Evolutionary conservation across 2,113 vertebrate species (phyloP).

Genomic region (Colistium nudipinnis): DNA sequence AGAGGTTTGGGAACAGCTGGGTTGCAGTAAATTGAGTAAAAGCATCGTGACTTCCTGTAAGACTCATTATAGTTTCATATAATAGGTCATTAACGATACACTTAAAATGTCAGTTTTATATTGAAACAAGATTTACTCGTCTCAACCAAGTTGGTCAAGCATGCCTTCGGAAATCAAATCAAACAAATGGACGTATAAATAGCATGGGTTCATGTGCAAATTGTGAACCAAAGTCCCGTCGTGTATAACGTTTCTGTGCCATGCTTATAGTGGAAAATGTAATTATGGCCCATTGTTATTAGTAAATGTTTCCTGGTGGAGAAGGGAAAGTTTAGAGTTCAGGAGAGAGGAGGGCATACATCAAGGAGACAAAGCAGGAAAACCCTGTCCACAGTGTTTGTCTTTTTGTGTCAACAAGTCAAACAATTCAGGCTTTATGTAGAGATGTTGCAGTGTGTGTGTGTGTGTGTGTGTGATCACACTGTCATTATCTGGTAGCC

Average conservation of each 20-base stretch:
- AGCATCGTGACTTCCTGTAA: neutral
- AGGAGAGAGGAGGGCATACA: neutral
- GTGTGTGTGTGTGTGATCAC: constrained; percentile 18
- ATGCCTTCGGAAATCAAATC: constrained; percentile 24
- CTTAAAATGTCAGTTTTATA: constrained; percentile 1
- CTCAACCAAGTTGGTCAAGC: constrained; percentile 3
- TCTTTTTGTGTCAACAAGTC: constrained; percentile 15
- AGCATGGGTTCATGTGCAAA: neutral
- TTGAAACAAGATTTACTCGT: constrained; percentile 11
- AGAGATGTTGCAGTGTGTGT: constrained; percentile 8
- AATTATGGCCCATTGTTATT: constrained; percentile 41
- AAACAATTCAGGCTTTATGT: constrained; percentile 39
- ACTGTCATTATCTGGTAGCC: constrained; percentile 30
- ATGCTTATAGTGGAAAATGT: constrained; percentile 21
- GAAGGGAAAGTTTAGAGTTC: constrained; percentile 7
- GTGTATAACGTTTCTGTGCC: constrained; percentile 39
- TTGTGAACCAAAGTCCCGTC: constrained; percentile 3
- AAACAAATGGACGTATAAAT: constrained; percentile 22
- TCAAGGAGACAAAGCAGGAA: neutral
- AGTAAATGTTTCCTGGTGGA: constrained; percentile 27
- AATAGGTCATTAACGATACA: constrained; percentile 21
- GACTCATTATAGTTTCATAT: neutral
- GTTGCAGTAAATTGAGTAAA: neutral
- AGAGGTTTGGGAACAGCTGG: neutral
- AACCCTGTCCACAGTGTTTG: constrained; percentile 16